Conservation (phyloP, 2,113 vertebrate species). For the Pomatorhinus ruficollis region DNA sequence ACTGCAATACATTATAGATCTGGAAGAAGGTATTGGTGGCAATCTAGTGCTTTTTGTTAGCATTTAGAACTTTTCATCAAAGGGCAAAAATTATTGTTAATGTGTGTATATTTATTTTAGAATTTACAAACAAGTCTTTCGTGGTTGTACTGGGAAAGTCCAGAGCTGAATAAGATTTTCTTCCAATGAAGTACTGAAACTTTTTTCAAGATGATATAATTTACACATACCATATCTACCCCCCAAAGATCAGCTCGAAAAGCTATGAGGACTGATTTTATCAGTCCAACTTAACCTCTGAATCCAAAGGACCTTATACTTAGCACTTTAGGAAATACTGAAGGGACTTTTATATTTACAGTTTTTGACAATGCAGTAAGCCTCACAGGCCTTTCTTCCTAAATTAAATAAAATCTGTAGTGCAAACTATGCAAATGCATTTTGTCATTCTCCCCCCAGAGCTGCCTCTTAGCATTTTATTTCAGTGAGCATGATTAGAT, state of each 20-base stretch:
- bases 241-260: background rate
- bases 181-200: background rate
- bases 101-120: background rate
- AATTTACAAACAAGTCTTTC: background rate
- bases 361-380: background rate
- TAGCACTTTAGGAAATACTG: conserved; percentile 39
- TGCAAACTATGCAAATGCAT: conserved; percentile 33
- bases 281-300: background rate
- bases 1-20: background rate
- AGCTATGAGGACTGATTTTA: background rate
- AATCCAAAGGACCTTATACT: background rate
- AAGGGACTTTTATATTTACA: conserved; percentile 35
- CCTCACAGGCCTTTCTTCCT: conserved; percentile 11
- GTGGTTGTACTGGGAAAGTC: background rate
- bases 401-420: conserved; percentile 56
- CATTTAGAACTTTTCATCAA: background rate
- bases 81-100: background rate
- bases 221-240: background rate
- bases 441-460: conserved; percentile 42
- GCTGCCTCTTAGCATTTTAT: conserved; percentile 48
- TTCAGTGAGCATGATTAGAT: conserved; percentile 7
- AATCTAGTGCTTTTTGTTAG: background rate
- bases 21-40: background rate
- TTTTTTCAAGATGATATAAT: background rate
- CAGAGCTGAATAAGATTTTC: background rate